phyloP scores from a whole-genome alignment of 2,888 invertebrate genomes.

The Chorisops tibialis region DNA sequence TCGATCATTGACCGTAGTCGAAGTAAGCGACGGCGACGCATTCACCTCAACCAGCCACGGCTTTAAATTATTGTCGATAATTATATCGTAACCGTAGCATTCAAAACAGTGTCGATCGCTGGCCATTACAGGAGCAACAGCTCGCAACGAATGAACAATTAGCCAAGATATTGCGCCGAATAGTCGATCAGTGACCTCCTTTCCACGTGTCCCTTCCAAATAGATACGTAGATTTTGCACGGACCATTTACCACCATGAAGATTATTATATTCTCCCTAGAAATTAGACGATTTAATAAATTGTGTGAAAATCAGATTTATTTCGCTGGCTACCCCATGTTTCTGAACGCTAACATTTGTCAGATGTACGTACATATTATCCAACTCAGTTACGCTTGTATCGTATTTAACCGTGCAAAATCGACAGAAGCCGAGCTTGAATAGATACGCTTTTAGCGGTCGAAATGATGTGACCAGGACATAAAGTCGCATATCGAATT shows the following conservation, averaged over 20 bases:
- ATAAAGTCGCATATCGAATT: constrained; percentile 89
- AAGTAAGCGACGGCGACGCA: constrained; percentile 90
- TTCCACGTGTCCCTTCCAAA: constrained; percentile 86
- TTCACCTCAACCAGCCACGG: constrained; percentile 95
- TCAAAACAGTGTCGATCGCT: constrained; percentile 75
- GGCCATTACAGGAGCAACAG: constrained; percentile 88
- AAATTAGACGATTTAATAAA: constrained; percentile 28
- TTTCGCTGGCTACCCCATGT: constrained; percentile 65
- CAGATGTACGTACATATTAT: constrained; percentile 91
- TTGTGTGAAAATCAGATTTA: too few species aligned
- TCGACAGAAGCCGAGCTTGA: constrained; percentile 88
- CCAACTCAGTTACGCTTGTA: constrained; percentile 79
- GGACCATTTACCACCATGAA: constrained; percentile 93
- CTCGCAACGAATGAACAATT: constrained; percentile 88
- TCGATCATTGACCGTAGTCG: constrained; percentile 90
- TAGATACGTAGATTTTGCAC: constrained; percentile 86
- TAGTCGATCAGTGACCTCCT: constrained; percentile 80
- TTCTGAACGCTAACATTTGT: constrained; percentile 98
- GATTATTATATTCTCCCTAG: constrained; percentile 86
- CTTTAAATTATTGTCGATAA: constrained; percentile 89
- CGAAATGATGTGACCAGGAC: constrained; percentile 91
- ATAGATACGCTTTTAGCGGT: constrained; percentile 89
- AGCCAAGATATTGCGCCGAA: constrained; percentile 87
- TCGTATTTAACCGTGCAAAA: constrained; percentile 96
- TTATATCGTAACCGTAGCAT: constrained; percentile 95